Evolutionary conservation across 2,888 invertebrate genomes (phyloP), one percentile per base, ranked within the genome.

Genomic region (Chymomyza procnemis): DNA sequence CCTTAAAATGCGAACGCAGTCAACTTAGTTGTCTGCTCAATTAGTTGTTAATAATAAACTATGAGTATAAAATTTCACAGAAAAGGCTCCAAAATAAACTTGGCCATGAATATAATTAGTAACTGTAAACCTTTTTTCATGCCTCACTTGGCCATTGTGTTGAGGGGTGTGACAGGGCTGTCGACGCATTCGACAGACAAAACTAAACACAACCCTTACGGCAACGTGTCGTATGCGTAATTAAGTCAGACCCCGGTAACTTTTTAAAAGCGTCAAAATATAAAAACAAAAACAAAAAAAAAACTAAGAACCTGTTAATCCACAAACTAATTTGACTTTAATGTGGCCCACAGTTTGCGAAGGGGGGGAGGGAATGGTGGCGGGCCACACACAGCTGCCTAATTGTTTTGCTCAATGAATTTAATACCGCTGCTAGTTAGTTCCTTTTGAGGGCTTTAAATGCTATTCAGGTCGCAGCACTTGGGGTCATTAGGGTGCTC

Each of bases 261-360:
- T 55, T 52, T 21, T 30, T 26, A 61, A n/a, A 55, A 54, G 66
- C 66, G 78, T 69, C 59, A 75, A 79, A 76, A 48, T 21, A 48
- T 21, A 60, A 22, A 73, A 79, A 76, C 22, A 21, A 47, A 48
- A 60, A 18, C 19, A 12, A 57, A 48, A 47, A 48, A 48, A 60
- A 22, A 9, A n/a, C 22, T 19, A 48, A 22, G 5, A 75, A 77
- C 82, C 77, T 80, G 83, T 83, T 80, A 83, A 80, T 80, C 78
- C 80, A 50, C 71, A 74, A 80, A 80, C 83, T 83, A 80, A 80
- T 80, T 83, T 78, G 69, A 80, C 67, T 71, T 80, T 80, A 78
- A 83, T 72, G 80, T 52, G 34, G 14, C 52, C n/a, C 46, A 59
- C 59, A 41, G 19, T 9, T 3, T 26, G 14, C 6, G 21, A 47